Evolutionary conservation across 2,888 invertebrate genomes (phyloP).

Genomic region (Penaeus monodon): DNA sequence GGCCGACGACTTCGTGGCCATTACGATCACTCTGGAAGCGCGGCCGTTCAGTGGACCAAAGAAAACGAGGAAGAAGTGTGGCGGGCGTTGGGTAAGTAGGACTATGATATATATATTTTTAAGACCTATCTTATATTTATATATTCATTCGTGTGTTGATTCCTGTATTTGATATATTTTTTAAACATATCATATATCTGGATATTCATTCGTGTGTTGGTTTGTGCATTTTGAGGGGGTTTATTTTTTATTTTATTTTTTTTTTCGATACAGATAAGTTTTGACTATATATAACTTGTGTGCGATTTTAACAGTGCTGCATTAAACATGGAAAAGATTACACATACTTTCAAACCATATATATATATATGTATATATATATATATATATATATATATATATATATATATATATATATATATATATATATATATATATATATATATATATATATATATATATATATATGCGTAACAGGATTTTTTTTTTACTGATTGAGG

Average conservation of each 20-base stretch:
- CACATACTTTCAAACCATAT: background rate
- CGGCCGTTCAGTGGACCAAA: slow-evolving; percentile 42
- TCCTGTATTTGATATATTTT: background rate
- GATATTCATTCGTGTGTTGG: background rate
- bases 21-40: slow-evolving; percentile 43
- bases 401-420: slow-evolving; percentile 14
- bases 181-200: background rate
- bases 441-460: background rate
- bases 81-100: slow-evolving; percentile 39
- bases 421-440: background rate
- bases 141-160: background rate
- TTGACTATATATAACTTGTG: too few species aligned
- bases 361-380: background rate
- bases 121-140: background rate
- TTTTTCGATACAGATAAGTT: too few species aligned
- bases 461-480: background rate
- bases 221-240: too few species aligned
- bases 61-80: slow-evolving; percentile 51
- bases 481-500: too few species aligned
- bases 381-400: slow-evolving; percentile 1
- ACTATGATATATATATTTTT: background rate
- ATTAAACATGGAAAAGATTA: too few species aligned
- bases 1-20: slow-evolving; percentile 21
- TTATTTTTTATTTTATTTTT: too few species aligned
- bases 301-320: too few species aligned